phyloP scores from a whole-genome alignment of 1,140 invertebrate species.

The Delia radicum region DNA sequence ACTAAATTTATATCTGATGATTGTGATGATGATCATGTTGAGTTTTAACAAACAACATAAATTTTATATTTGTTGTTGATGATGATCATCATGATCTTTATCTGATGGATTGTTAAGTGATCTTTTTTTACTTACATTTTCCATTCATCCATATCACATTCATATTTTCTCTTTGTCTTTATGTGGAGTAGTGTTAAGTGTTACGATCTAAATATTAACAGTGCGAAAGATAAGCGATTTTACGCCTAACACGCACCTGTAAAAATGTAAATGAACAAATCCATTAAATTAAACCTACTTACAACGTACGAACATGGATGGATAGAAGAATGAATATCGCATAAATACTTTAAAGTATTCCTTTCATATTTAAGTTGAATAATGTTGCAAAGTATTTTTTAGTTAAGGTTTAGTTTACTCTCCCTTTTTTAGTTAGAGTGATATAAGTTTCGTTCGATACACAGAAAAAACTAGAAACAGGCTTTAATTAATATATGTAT shows the following conservation, averaged over 20 bases:
- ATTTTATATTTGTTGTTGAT: neutral
- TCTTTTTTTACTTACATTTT: neutral
- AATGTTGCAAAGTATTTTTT: too few species aligned
- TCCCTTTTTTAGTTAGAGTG: too few species aligned
- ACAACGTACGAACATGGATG: too few species aligned
- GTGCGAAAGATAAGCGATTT: constrained; percentile 14
- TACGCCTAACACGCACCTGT: constrained; percentile 23
- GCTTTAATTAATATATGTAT: too few species aligned
- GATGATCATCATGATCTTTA: too few species aligned
- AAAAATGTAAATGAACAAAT: constrained; percentile 9
- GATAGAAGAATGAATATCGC: too few species aligned
- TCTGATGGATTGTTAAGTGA: constrained; percentile 12
- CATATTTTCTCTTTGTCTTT: neutral
- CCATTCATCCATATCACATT: too few species aligned
- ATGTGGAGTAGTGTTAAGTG: constrained; percentile 20
- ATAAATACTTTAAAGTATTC: too few species aligned
- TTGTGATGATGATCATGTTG: neutral
- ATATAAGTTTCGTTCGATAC: too few species aligned
- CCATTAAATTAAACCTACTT: neutral
- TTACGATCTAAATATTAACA: constrained; percentile 23
- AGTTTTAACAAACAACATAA: neutral
- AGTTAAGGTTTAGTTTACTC: too few species aligned
- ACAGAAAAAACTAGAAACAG: too few species aligned
- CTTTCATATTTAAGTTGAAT: too few species aligned
- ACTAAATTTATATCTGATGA: neutral